Evolutionary conservation across 1,140 invertebrate genomes (phyloP).

Genomic region (Saccostrea cuccullata): DNA sequence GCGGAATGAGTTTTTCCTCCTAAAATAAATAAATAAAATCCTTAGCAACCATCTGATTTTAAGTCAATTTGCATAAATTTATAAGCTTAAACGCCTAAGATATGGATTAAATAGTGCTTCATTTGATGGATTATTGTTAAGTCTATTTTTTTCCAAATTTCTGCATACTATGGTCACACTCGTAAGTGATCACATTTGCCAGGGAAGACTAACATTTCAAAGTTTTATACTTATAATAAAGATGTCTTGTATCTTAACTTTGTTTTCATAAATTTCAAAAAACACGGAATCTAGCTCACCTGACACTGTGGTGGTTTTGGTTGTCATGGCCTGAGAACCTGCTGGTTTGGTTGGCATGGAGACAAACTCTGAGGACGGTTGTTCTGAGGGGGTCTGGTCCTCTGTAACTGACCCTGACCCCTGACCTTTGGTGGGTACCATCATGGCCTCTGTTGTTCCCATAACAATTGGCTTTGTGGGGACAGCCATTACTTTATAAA

Average conservation of each 20-base stretch:
- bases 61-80: too few relatives aligned
- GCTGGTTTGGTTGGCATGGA: constrained; percentile 4
- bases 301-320: background rate
- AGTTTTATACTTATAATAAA: too few relatives aligned
- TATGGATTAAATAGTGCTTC: too few relatives aligned
- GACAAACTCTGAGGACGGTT: background rate
- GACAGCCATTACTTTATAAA: background rate
- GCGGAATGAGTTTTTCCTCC: background rate
- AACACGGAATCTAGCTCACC: background rate
- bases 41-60: too few relatives aligned
- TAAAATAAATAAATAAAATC: background rate
- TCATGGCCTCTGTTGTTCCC: background rate
- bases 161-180: too few relatives aligned
- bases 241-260: too few relatives aligned
- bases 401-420: background rate
- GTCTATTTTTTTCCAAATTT: too few relatives aligned
- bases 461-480: background rate
- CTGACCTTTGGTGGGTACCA: background rate
- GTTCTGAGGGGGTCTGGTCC: background rate
- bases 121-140: too few relatives aligned
- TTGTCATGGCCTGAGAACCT: background rate
- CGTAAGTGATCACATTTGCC: too few relatives aligned
- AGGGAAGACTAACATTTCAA: too few relatives aligned
- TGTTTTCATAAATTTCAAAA: background rate
- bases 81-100: too few relatives aligned